phyloP scores from a whole-genome alignment of 2,113 vertebrate species.

The Connochaetes taurinus region DNA sequence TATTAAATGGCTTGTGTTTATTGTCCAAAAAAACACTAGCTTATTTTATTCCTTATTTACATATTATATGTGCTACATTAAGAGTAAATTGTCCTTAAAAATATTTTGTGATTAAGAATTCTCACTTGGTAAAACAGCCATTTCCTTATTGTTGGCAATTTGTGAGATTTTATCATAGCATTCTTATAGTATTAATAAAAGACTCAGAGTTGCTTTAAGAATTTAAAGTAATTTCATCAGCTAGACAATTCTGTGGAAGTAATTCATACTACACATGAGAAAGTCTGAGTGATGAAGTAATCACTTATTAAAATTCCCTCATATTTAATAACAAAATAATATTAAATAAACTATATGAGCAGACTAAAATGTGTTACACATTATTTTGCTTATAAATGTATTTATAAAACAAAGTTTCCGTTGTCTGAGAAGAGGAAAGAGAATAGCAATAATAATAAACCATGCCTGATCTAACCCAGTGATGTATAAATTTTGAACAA shows the following conservation, averaged over 20 bases:
- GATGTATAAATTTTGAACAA: neutral
- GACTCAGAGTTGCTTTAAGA: neutral
- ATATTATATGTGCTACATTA: neutral
- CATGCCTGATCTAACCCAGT: neutral
- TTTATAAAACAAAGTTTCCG: neutral
- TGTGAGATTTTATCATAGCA: neutral
- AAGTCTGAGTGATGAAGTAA: neutral
- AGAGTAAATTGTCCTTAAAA: neutral
- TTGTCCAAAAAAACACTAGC: neutral
- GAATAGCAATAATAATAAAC: neutral
- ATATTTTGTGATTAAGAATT: conserved; percentile 13
- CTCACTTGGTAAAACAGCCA: neutral
- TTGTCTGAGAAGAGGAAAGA: neutral
- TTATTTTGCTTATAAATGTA: neutral
- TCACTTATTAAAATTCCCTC: neutral
- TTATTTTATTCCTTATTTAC: neutral
- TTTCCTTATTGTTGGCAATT: neutral
- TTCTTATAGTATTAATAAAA: neutral
- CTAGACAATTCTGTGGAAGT: neutral
- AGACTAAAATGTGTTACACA: neutral
- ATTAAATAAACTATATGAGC: neutral
- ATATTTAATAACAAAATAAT: neutral
- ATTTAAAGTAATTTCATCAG: neutral
- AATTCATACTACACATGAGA: neutral
- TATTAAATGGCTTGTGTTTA: neutral